These are phyloP conservation scores for Parasteatoda lunata DNA, from an alignment of 2,888 invertebrate genomes.

Conservation along the genomic window DNA sequence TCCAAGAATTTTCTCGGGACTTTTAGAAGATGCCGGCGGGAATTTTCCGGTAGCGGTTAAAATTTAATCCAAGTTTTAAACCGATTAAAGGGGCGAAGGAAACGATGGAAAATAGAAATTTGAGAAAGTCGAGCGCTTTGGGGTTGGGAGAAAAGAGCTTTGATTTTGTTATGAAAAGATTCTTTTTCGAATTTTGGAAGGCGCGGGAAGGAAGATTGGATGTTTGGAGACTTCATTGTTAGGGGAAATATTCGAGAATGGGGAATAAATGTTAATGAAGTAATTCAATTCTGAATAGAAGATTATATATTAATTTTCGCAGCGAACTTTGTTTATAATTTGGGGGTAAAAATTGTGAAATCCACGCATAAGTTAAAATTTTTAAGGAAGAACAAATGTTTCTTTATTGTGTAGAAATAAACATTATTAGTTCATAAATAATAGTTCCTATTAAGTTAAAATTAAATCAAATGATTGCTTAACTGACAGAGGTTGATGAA, in stretches of 20 bases:
- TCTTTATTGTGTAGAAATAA: too few relatives aligned
- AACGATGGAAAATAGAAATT: not conserved
- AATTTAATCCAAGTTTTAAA: slow-evolving; percentile 62
- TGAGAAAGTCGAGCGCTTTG: slow-evolving; percentile 15
- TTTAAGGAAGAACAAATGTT: too few relatives aligned
- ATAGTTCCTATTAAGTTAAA: too few relatives aligned
- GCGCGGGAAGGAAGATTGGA: not conserved
- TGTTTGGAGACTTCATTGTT: not conserved
- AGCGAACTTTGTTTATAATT: slow-evolving; percentile 6
- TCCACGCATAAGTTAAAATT: too few relatives aligned
- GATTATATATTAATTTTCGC: slow-evolving; percentile 16
- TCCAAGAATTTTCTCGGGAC: slow-evolving; percentile 14
- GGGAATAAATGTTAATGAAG: slow-evolving; percentile 33
- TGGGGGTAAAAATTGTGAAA: not conserved
- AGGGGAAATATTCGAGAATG: not conserved
- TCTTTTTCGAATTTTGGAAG: not conserved
- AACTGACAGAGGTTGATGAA: too few relatives aligned
- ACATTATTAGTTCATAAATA: too few relatives aligned
- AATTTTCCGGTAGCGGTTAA: slow-evolving; percentile 15
- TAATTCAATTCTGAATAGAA: slow-evolving; percentile 12
- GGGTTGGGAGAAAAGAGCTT: not conserved
- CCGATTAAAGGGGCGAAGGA: slow-evolving; percentile 30
- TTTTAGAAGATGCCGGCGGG: not conserved
- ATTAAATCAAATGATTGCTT: too few relatives aligned
- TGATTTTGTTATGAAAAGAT: slow-evolving; percentile 1